Conservation (phyloP, 2,888 invertebrate species). For the Selenia dentaria region DNA sequence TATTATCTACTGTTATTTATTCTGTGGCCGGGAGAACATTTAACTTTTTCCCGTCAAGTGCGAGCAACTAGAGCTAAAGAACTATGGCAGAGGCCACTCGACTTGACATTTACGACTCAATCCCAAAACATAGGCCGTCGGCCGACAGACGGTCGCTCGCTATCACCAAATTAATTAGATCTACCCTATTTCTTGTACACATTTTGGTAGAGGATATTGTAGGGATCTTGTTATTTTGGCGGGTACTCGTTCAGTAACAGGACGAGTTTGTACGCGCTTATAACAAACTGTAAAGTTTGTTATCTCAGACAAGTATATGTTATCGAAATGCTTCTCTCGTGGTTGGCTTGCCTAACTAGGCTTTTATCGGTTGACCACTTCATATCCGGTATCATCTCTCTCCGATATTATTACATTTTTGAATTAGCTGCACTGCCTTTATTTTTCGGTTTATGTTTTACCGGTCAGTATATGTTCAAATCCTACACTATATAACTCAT, state of each 20-base stretch:
- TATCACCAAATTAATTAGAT: slow-evolving; percentile 65
- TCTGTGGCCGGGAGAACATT: slow-evolving; percentile 39
- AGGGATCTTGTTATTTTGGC: slow-evolving; percentile 58
- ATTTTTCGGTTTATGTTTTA: too few species aligned
- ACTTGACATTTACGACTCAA: slow-evolving; percentile 83
- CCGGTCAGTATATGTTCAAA: too few species aligned
- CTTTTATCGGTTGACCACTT: neutral
- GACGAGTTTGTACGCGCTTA: slow-evolving; percentile 65
- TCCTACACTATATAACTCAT: too few species aligned
- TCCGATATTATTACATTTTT: too few species aligned
- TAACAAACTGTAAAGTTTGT: slow-evolving; percentile 71
- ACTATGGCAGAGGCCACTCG: slow-evolving; percentile 70
- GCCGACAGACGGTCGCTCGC: slow-evolving; percentile 60
- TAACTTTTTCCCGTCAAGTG: slow-evolving; percentile 61
- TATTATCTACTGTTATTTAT: too few species aligned
- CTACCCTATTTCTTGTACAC: slow-evolving; percentile 41
- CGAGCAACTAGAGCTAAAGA: slow-evolving; percentile 71
- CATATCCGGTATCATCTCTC: too few species aligned
- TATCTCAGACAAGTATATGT: slow-evolving; percentile 67
- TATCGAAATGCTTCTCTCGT: slow-evolving; percentile 62
- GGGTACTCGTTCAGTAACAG: slow-evolving; percentile 59
- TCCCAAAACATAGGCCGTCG: slow-evolving; percentile 72
- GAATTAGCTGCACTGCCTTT: too few species aligned
- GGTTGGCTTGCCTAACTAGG: slow-evolving; percentile 36
- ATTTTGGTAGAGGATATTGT: slow-evolving; percentile 31